Evolutionary conservation across 2,888 invertebrate species (phyloP), one percentile per base, ranked within the genome.

Genomic region (Eristalis intricaria): DNA sequence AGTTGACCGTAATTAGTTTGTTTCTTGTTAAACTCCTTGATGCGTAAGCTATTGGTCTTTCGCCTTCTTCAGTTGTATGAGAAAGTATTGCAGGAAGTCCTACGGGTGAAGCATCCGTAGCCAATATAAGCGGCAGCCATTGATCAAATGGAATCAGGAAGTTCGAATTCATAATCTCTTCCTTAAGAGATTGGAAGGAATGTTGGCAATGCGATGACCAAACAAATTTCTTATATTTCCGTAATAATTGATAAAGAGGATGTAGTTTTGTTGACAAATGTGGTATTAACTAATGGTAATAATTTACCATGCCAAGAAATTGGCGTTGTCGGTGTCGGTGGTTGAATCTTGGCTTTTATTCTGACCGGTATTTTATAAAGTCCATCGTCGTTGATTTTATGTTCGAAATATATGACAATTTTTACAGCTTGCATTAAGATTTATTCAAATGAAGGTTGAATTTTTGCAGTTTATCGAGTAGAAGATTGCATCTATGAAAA

Each of bases 101-200:
- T 40, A 56, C 60, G 43, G 77, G 77, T 4, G 88, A 90, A 26
- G 90, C 90, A 76, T 90, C 90, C 84, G 89, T 89, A 15, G 88
- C 38, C 63, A 90, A 83, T 40, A 90, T 89, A 60, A 90, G 26
- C 29, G 75, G 83, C 7, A 84, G 38, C 0, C 66, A 64, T 13
- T 84, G 88, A 19, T 89, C 83, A 50, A 89, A 90, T 40, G 89
- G 90, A 2, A 88, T 84, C 10, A 90, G 83, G 11, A 77, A 84
- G 73, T 40, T 71, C 63, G 80, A 32, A 78, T 89, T 76, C 56
- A 86, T 64, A 13, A 91, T 84, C 65, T 88, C 88, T 23, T 60
- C 35, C 70, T 91, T 92, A 29, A 91, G 89, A 38, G 76, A 29
- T 4, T 90, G 69, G 80, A 92, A 92, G 5, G 91, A 89, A 10